A percentile compares a stretch with the other conserved stretches of the same genome.
phyloP scores from a whole-genome alignment of 1,140 invertebrate species.

The Heliconius himera region DNA sequence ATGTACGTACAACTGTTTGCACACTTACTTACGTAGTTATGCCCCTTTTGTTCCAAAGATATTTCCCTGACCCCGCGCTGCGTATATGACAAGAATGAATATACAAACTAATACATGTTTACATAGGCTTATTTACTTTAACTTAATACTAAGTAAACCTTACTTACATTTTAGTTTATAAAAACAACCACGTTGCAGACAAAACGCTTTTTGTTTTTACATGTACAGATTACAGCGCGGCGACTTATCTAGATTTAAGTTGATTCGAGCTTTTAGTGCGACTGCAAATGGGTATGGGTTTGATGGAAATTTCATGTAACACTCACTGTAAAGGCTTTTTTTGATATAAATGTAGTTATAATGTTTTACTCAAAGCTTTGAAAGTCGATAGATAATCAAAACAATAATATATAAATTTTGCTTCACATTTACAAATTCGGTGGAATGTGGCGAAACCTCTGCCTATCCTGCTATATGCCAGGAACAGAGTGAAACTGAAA shows the following conservation, averaged over 20 bases:
- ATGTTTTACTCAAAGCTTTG: not conserved
- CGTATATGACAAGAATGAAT: conserved; percentile 44
- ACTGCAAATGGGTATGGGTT: not conserved
- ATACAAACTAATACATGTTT: conserved; percentile 45
- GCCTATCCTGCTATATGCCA: no score
- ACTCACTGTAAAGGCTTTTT: not conserved
- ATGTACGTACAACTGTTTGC: conserved; percentile 29
- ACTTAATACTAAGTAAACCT: conserved; percentile 42
- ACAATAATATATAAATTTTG: no score
- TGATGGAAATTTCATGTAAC: not conserved
- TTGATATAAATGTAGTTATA: not conserved
- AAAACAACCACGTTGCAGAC: conserved; percentile 17
- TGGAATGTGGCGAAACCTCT: no score
- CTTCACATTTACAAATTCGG: no score
- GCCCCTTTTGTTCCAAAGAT: conserved; percentile 40
- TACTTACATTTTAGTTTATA: conserved; percentile 33
- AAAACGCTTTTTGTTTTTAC: conserved; percentile 26
- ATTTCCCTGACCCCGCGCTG: conserved; percentile 37
- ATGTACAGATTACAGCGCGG: conserved; percentile 17
- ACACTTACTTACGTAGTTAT: conserved; percentile 28
- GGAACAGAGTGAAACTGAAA: no score
- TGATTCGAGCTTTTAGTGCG: conserved; percentile 1
- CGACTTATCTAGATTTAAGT: conserved; percentile 31
- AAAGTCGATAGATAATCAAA: no score
- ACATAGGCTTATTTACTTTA: conserved; percentile 46